phyloP scores from a whole-genome alignment of 2,113 vertebrate genomes.

The Piaya cayana region DNA sequence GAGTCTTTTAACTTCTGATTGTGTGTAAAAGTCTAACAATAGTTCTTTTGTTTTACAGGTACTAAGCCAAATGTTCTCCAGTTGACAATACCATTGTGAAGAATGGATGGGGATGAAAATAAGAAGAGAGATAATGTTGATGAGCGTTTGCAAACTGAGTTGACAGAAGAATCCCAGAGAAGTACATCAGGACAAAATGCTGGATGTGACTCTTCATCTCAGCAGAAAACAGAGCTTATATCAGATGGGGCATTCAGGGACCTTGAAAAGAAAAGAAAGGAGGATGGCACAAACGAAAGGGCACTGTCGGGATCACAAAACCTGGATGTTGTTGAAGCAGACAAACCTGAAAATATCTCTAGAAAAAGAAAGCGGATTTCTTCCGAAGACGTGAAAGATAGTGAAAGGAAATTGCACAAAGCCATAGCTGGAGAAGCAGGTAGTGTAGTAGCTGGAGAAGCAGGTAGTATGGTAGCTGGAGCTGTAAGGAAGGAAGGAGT shows the following conservation, averaged over 20 bases:
- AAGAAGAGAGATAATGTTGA: conserved; percentile 45
- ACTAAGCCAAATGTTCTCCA: conserved; percentile 23
- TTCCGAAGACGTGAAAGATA: not conserved
- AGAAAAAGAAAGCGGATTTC: conserved; percentile 69
- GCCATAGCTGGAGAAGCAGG: not conserved
- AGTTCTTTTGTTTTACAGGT: conserved; percentile 57
- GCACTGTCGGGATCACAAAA: conserved; percentile 11
- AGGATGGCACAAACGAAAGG: conserved; percentile 48
- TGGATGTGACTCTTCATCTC: not conserved
- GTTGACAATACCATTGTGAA: not conserved
- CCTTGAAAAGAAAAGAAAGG: conserved; percentile 40
- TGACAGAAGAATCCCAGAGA: not conserved
- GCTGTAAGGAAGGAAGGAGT: not conserved
- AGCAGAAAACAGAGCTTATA: conserved; percentile 38
- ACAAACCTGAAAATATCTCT: conserved; percentile 44
- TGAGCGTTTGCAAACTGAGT: not conserved
- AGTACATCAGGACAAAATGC: not conserved
- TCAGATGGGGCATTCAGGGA: conserved; percentile 37
- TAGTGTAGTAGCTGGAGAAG: not conserved
- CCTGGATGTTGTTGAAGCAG: not conserved
- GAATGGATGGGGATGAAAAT: conserved; percentile 71
- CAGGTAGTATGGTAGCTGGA: not conserved
- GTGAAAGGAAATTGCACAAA: not conserved
- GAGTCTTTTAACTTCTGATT: not conserved
- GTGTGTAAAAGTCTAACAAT: conserved; percentile 1